A percentile compares a stretch with the other conserved stretches of the same genome.
These are phyloP conservation scores for Sminthopsis crassicaudata DNA, from an alignment of 2,113 vertebrate species.

Conservation along the genomic window DNA sequence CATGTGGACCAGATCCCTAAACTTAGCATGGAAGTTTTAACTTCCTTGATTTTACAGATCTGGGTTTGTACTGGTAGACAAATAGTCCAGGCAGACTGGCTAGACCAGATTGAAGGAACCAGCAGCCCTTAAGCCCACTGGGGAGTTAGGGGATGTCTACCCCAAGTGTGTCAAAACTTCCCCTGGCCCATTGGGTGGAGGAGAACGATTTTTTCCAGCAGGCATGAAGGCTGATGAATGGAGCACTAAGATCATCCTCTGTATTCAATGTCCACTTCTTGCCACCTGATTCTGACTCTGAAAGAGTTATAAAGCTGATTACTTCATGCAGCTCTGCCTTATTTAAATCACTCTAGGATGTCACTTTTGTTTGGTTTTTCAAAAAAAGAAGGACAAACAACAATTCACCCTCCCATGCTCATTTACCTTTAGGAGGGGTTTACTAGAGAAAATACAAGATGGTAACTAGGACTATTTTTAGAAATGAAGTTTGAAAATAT, in stretches of 20 bases:
- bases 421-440: not conserved
- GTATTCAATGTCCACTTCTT: not conserved
- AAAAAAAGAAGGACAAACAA: not conserved
- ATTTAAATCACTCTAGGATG: not conserved
- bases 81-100: not conserved
- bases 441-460: not conserved
- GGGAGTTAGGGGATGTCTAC: not conserved
- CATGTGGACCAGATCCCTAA: not conserved
- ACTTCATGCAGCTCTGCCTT: not conserved
- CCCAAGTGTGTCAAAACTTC: not conserved
- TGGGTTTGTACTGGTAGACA: not conserved
- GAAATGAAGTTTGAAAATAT: slow-evolving; percentile 15
- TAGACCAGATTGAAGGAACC: not conserved
- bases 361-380: not conserved
- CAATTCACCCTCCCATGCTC: not conserved
- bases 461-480: not conserved
- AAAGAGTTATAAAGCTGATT: not conserved
- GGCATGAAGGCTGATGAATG: not conserved
- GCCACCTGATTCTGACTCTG: not conserved
- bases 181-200: too few relatives aligned
- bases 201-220: too few relatives aligned
- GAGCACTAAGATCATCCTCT: not conserved
- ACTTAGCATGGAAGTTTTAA: not conserved
- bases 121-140: not conserved
- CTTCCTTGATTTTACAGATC: not conserved